These are phyloP conservation scores for Macquaria ambigua DNA, from an alignment of 2,113 vertebrate genomes.

Conservation along the genomic window DNA sequence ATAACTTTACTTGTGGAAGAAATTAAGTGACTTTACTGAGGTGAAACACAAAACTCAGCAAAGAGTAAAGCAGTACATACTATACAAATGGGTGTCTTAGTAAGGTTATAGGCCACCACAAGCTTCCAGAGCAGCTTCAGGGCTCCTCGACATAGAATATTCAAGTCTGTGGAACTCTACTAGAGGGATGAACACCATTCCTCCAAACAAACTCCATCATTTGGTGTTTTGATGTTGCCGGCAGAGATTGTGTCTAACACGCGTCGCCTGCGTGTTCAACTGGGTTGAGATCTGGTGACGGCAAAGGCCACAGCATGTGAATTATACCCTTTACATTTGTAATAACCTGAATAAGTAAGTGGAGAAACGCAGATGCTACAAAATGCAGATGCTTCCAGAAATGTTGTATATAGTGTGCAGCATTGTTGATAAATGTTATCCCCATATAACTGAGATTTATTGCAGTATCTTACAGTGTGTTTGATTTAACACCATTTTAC, in stretches of 20 bases:
- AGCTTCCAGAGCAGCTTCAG: too few species aligned
- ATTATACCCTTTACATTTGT: too few species aligned
- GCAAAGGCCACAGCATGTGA: not conserved
- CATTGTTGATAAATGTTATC: not conserved
- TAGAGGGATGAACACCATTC: not conserved
- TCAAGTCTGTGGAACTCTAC: not conserved
- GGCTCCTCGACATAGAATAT: too few species aligned
- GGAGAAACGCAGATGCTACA: not conserved
- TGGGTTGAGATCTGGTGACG: not conserved
- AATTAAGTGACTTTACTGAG: not conserved
- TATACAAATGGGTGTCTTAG: not conserved
- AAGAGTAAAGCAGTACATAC: not conserved
- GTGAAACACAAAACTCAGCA: not conserved
- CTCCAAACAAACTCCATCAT: not conserved
- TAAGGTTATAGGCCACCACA: not conserved
- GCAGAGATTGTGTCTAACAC: not conserved
- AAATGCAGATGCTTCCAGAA: not conserved
- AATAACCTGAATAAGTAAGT: not conserved
- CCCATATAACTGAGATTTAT: not conserved
- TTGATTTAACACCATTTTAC: constrained; percentile 12
- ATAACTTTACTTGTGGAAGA: too few species aligned
- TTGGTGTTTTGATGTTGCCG: not conserved
- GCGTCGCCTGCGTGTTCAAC: not conserved
- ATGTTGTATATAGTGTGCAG: not conserved
- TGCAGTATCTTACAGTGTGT: not conserved